Conservation (phyloP, 2,888 invertebrate species). For the Caenorhabditis wallacei region DNA sequence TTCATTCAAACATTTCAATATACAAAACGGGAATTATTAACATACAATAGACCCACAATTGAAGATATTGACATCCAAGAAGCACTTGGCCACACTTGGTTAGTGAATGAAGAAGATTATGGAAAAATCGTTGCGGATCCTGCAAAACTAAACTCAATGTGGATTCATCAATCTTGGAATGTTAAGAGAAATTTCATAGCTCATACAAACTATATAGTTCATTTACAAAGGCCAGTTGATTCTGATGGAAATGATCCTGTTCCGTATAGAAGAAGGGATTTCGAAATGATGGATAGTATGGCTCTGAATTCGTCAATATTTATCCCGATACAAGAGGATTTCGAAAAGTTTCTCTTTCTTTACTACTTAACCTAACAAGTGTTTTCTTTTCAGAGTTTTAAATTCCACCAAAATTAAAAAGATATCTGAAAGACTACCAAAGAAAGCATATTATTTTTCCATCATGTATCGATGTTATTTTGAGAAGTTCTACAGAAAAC, state of each 20-base stretch:
- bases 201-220: slow-evolving; percentile 16
- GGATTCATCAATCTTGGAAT: slow-evolving; percentile 29
- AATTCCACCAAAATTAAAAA: background rate
- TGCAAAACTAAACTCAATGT: slow-evolving; percentile 13
- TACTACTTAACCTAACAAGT: too few relatives aligned
- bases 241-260: slow-evolving; percentile 6
- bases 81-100: slow-evolving; percentile 11
- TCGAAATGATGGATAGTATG: slow-evolving; percentile 19
- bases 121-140: slow-evolving; percentile 12
- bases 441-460: slow-evolving; percentile 7
- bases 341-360: background rate
- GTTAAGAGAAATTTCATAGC: too few relatives aligned
- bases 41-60: slow-evolving; percentile 1
- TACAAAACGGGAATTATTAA: slow-evolving; percentile 3
- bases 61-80: slow-evolving; percentile 19
- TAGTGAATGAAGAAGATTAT: slow-evolving; percentile 28
- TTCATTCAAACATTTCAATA: slow-evolving; percentile 11
- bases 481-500: slow-evolving; percentile 21
- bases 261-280: slow-evolving; percentile 3
- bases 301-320: background rate
- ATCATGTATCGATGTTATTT: slow-evolving; percentile 13
- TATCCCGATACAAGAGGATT: slow-evolving; percentile 6
- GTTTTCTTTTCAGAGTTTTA: too few relatives aligned
- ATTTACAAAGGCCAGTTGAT: slow-evolving; percentile 17
- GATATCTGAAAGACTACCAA: background rate